Conservation (phyloP, 2,888 invertebrate species). For the Megastigmus dorsalis region DNA sequence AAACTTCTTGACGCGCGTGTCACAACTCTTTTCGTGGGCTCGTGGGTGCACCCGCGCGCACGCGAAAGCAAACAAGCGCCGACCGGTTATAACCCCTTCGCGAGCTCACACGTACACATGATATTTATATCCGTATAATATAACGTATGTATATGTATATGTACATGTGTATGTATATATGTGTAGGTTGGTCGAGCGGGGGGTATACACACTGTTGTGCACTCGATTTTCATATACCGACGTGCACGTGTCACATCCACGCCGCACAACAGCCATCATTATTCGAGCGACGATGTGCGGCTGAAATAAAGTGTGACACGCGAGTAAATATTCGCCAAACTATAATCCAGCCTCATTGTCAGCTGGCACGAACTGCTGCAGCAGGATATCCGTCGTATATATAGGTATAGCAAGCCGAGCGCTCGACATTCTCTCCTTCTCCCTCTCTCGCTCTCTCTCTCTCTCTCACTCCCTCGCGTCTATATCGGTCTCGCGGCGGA, state of each 20-base stretch:
- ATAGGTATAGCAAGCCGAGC: background rate
- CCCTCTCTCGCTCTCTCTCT: background rate
- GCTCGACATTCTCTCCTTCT: background rate
- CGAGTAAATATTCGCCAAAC: constrained; percentile 43
- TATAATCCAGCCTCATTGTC: constrained; percentile 42
- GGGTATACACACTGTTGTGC: background rate
- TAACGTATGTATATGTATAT: too few relatives aligned
- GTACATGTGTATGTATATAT: too few relatives aligned
- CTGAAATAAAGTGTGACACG: constrained; percentile 37
- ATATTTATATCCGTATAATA: too few relatives aligned
- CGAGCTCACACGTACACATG: too few relatives aligned
- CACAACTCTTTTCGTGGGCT: too few relatives aligned
- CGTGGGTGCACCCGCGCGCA: too few relatives aligned
- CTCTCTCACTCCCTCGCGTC: background rate
- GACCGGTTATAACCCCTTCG: too few relatives aligned
- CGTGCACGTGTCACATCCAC: constrained; percentile 27
- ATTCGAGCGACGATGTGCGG: constrained; percentile 1
- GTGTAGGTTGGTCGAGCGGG: too few relatives aligned
- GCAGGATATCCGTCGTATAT: constrained; percentile 37
- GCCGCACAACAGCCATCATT: constrained; percentile 31
- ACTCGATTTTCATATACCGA: constrained; percentile 19
- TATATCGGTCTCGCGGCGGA: too few relatives aligned
- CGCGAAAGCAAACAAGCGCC: too few relatives aligned
- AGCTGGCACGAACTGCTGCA: constrained; percentile 41
- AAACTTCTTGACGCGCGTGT: too few relatives aligned